These are phyloP conservation scores for Enhydra lutris DNA, from an alignment of 2,113 vertebrate species.

Conservation along the genomic window DNA sequence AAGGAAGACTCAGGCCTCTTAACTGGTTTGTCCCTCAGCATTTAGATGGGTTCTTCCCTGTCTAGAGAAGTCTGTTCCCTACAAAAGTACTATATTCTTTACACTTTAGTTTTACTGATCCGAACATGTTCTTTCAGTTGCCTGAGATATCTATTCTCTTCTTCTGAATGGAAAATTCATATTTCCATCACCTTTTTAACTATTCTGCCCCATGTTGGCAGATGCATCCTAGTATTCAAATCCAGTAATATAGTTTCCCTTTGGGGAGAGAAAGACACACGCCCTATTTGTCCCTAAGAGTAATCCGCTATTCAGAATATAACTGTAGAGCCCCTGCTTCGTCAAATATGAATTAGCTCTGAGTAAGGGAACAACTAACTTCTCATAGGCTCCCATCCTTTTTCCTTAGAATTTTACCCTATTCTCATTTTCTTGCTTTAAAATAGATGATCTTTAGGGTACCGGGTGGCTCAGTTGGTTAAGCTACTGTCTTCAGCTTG, in stretches of 20 bases:
- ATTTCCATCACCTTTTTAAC: slow-evolving; percentile 14
- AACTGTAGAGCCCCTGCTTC: background rate
- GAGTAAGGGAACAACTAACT: background rate
- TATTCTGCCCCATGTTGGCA: background rate
- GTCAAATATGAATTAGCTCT: background rate
- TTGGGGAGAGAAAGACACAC: background rate
- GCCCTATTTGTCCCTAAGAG: background rate
- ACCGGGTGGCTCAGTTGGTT: no score
- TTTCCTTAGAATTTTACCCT: slow-evolving; percentile 13
- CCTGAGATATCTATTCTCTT: slow-evolving; percentile 2
- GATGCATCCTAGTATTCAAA: background rate
- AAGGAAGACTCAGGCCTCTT: background rate
- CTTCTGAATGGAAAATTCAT: slow-evolving; percentile 20
- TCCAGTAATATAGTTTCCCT: background rate
- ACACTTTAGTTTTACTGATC: background rate
- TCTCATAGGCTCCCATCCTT: background rate
- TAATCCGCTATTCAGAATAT: background rate
- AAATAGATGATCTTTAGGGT: background rate
- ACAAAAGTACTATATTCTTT: background rate
- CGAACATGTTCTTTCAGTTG: slow-evolving; percentile 35
- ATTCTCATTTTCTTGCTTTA: slow-evolving; percentile 36
- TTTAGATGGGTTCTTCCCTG: background rate
- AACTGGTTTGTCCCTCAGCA: background rate
- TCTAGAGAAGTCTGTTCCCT: background rate
- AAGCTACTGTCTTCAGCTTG: no score